Evolutionary conservation across 2,888 invertebrate species (phyloP), one percentile per base, ranked within the genome.

Genomic region (Vandiemenella viatica): DNA sequence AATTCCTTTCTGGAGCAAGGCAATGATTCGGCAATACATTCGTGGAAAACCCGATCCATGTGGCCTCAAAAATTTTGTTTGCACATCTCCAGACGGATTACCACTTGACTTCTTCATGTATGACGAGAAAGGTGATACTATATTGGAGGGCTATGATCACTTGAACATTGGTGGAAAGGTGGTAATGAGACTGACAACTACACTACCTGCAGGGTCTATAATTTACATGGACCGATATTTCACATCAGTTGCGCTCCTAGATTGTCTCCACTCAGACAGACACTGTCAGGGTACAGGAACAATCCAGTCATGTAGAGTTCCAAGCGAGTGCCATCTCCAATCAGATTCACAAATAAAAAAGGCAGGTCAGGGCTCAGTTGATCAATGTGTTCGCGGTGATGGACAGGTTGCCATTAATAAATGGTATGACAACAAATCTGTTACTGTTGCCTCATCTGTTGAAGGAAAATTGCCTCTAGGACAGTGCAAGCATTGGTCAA

Each of bases 371-470:
- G 43, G 50, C 17, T 45, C 47, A 15, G 21, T 20, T 16, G 37
- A 16, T 48, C 13, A 40, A 23, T n/a, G n/a, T n/a, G n/a, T n/a
- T n/a, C n/a, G n/a, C n/a, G 32, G 10, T 20, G 52, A 52, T 21
- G 45, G 15, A 26, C 26, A 40, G 19, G n/a, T 43, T 22, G 40
- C 40, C 8, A 21, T 51, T 15, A 38, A 48, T 7, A 48, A 53
- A 47, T 53, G 51, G 46, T 52, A 22, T 32, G 51, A 52, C 23
- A 53, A 52, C 44, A 44, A 37, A 22, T 18, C 49, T 21, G 21
- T 52, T 23, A n/a, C 23, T 20, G 16, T 53, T 21, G 46, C 45
- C n/a, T 49, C 51, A 15, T 42, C 32, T 20, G n/a, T 43, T 10
- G 23, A 26, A 22, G 46, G 44, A 6, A 22, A 15, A 16, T 26